Evolutionary conservation across 2,797 vertebrate genomes (phyloP).

Genomic region (Coreius guichenoti): DNA sequence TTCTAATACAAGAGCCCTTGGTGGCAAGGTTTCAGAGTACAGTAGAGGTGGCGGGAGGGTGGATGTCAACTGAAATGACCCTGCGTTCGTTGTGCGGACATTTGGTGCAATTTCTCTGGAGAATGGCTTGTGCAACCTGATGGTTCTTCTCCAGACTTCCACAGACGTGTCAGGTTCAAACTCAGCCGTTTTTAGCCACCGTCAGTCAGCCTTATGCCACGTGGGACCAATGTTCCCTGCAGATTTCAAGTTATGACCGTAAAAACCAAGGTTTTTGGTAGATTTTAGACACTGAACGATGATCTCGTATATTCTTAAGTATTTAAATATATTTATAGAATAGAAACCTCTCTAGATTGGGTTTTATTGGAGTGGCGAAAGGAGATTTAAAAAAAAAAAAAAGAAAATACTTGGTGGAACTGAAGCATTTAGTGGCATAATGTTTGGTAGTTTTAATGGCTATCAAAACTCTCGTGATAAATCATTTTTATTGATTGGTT

Average conservation of each 20-base stretch:
- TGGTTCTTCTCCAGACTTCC: slow-evolving; percentile 44
- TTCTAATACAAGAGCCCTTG: slow-evolving; percentile 14
- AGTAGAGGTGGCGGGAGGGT: slow-evolving; percentile 4
- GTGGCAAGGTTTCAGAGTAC: slow-evolving; percentile 12
- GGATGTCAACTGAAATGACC: slow-evolving; percentile 15
- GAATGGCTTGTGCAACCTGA: slow-evolving; percentile 44
- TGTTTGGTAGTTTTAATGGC: slow-evolving; percentile 77
- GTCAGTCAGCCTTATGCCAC: slow-evolving; percentile 38
- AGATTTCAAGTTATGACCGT: slow-evolving; percentile 61
- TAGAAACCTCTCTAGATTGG: slow-evolving; percentile 76
- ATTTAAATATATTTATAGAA: slow-evolving; percentile 78
- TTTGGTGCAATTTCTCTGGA: slow-evolving; percentile 56
- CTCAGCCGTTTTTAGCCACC: slow-evolving; percentile 55
- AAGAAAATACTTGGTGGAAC: slow-evolving; percentile 71
- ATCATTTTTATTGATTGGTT: slow-evolving; percentile 64
- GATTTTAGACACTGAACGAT: slow-evolving; percentile 70
- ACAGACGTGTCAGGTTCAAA: slow-evolving; percentile 49
- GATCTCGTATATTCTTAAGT: slow-evolving; percentile 76
- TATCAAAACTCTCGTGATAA: slow-evolving; percentile 76
- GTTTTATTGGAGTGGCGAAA: slow-evolving; percentile 79
- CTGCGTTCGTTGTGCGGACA: slow-evolving; percentile 46
- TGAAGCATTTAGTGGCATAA: slow-evolving; percentile 73
- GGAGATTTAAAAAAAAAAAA: slow-evolving; percentile 14
- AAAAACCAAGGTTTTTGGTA: slow-evolving; percentile 71
- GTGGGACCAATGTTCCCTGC: slow-evolving; percentile 35